Evolutionary conservation across 2,797 vertebrate species (phyloP).

Genomic region (Manis crassicaudata): DNA sequence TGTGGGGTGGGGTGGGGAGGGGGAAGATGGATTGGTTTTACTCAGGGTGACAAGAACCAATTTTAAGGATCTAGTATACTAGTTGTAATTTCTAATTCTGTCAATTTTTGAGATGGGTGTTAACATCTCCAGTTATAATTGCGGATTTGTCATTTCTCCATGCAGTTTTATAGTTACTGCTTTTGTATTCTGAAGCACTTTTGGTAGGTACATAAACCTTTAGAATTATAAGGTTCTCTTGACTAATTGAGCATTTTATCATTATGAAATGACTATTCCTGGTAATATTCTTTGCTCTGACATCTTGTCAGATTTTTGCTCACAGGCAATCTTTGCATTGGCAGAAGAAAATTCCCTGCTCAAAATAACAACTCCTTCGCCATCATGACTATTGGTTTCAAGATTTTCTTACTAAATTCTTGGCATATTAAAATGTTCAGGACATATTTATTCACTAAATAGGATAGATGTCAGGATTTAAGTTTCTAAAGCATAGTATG

Average conservation of each 20-base stretch:
- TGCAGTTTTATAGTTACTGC: not conserved
- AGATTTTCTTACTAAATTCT: constrained; percentile 3
- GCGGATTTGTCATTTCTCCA: not conserved
- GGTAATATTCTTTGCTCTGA: not conserved
- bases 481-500: not conserved
- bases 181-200: not conserved
- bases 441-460: constrained; percentile 7
- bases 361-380: not conserved
- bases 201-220: not conserved
- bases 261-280: not conserved
- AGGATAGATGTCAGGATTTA: not conserved
- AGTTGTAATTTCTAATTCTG: not conserved
- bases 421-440: not conserved
- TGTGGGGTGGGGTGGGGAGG: not conserved
- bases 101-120: not conserved
- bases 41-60: not conserved
- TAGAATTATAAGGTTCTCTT: not conserved
- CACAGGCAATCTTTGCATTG: not conserved
- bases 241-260: not conserved
- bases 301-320: not conserved
- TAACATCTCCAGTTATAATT: not conserved
- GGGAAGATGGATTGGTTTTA: not conserved
- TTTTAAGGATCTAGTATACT: not conserved
- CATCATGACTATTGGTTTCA: not conserved
- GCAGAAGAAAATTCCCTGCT: not conserved